Evolutionary conservation across 2,797 vertebrate genomes (phyloP).

Genomic region (Siniperca undulata): DNA sequence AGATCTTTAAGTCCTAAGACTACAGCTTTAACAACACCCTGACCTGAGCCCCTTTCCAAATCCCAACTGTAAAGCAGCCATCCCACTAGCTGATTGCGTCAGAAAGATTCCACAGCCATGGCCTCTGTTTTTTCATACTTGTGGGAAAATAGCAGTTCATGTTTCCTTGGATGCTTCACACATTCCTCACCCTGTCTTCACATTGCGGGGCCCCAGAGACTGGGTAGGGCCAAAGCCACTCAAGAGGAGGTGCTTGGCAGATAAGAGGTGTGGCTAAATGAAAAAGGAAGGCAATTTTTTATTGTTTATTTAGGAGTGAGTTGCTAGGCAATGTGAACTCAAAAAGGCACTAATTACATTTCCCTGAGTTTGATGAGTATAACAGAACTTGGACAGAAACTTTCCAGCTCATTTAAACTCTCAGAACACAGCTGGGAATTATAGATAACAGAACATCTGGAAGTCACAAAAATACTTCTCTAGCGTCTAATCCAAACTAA

Average conservation of each 20-base stretch:
- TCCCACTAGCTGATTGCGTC: slow-evolving; percentile 82
- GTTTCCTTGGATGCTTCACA: slow-evolving; percentile 91
- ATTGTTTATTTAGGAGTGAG: slow-evolving; percentile 75
- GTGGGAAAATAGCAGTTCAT: slow-evolving; percentile 95
- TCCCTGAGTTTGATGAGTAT: slow-evolving; percentile 82
- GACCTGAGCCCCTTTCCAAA: slow-evolving; percentile 74
- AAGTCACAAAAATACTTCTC: slow-evolving; percentile 82
- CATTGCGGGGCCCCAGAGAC: slow-evolving; percentile 82
- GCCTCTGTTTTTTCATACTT: slow-evolving; percentile 89
- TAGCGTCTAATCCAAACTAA: slow-evolving; percentile 76
- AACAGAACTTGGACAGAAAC: slow-evolving; percentile 82
- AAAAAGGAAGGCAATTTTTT: slow-evolving; percentile 70
- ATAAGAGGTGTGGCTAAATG: slow-evolving; percentile 75
- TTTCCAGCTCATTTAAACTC: slow-evolving; percentile 83
- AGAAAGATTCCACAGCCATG: slow-evolving; percentile 86
- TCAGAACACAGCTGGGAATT: slow-evolving; percentile 83
- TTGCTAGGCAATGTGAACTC: slow-evolving; percentile 79
- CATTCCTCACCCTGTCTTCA: slow-evolving; percentile 91
- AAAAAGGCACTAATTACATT: slow-evolving; percentile 82
- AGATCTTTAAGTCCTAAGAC: slow-evolving; percentile 73
- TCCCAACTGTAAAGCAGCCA: slow-evolving; percentile 72
- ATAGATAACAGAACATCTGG: slow-evolving; percentile 85
- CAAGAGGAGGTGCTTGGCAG: slow-evolving; percentile 73
- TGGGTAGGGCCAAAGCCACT: slow-evolving; percentile 74
- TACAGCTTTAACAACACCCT: slow-evolving; percentile 74